These are phyloP conservation scores for Thamnaconus septentrionalis DNA, from an alignment of 2,113 vertebrate genomes.

Conservation along the genomic window DNA sequence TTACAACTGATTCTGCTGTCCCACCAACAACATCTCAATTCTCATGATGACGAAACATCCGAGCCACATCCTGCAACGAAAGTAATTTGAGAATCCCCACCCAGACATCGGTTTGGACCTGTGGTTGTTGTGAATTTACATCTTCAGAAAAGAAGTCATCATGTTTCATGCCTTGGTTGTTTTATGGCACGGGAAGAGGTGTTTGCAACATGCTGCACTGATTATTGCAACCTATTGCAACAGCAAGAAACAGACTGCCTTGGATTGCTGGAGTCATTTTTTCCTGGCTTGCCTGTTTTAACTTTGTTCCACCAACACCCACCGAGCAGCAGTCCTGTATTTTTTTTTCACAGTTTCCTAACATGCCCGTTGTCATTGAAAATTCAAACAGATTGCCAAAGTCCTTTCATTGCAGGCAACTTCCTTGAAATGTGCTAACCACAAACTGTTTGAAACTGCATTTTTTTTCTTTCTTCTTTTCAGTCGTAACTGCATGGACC, in stretches of 20 bases:
- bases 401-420: slow-evolving; percentile 9
- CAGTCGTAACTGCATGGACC: slow-evolving; percentile 92
- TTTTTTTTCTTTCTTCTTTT: slow-evolving; percentile 28
- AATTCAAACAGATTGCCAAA: slow-evolving; percentile 28
- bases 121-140: no score
- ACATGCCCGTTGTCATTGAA: background rate
- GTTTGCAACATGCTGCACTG: slow-evolving; percentile 11
- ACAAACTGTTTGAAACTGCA: background rate
- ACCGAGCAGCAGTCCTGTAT: background rate
- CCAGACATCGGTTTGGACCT: no score
- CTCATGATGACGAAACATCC: background rate
- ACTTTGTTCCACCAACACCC: background rate
- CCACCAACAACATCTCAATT: no score
- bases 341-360: background rate
- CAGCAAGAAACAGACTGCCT: slow-evolving; percentile 3
- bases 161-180: no score
- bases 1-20: slow-evolving; percentile 20
- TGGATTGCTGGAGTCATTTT: background rate
- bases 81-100: background rate
- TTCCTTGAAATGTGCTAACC: background rate
- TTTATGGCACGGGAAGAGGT: background rate
- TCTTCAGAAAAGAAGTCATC: no score
- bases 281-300: background rate
- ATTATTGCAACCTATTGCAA: slow-evolving; percentile 38
- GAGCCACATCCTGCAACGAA: slow-evolving; percentile 19